Base-by-base conservation (phyloP, 2,888 invertebrate species). In the Phrixothrix hirtus region DNA sequence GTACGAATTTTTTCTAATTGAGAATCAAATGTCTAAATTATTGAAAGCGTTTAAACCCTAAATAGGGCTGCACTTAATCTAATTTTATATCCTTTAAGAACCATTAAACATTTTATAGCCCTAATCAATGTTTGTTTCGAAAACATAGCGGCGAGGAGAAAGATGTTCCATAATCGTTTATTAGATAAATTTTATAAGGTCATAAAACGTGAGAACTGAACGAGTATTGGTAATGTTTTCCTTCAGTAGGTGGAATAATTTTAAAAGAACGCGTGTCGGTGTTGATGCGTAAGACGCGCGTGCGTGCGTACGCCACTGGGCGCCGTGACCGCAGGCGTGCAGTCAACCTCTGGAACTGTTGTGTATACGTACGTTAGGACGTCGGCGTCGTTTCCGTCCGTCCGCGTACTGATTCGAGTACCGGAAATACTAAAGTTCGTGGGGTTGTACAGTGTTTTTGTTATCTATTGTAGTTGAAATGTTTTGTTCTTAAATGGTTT, bases 231-330 rank as follows among this genome's bases (percentile, higher is more conserved):
- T 44, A 44, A 35, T 46, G 37, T 43, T 54, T 48, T 54, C 37
- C 45, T 37, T 53, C 38, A 53, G 42, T 53, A 43, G 46, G 46
- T 53, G 53, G 37, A 53, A 53, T 52, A 52, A 45, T 46, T 14
- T 34, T 43, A 27, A n/a, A 26, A 15, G 39, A 15, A 43, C 25
- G 43, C 43, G 43, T 34, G 43, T 43, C 30, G 36, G 16, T 43
- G 15, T 45, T 43, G 39, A 37, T 38, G 45, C 41, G 43, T 45
- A 39, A 12, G 34, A 26, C 50, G 58, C 53, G 51, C 50, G 56
- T 58, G 56, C 41, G 59, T 48, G 51, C 32, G 52, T 41, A 35
- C 30, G 43, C 34, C 53, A 55, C 36, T 55, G 50, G 58, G 49
- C 60, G 58, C 50, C 59, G 56, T 43, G 41, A 37, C 48, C 27